A percentile compares a stretch with the other conserved stretches of the same genome.
These are phyloP conservation scores for Climacteris rufus DNA, from an alignment of 2,113 vertebrate genomes.

Conservation along the genomic window DNA sequence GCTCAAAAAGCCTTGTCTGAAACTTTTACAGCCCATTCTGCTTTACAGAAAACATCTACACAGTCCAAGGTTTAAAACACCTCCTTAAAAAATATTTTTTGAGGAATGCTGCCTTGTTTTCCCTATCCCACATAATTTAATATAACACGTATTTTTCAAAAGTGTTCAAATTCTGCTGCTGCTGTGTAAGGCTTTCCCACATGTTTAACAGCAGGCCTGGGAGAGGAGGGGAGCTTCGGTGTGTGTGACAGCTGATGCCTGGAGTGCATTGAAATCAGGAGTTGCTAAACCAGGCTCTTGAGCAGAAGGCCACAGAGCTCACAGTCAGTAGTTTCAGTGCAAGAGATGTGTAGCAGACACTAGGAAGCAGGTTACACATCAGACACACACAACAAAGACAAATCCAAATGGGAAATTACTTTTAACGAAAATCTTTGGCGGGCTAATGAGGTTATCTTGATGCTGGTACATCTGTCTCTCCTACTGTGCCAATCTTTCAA, in stretches of 20 bases:
- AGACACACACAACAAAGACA: not conserved
- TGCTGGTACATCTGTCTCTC: not conserved
- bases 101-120: not conserved
- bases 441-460: not conserved
- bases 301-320: not conserved
- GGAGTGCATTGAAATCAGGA: not conserved
- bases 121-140: not conserved
- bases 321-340: not conserved
- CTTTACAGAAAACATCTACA: not conserved
- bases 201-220: not conserved
- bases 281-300: not conserved
- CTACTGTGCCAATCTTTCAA: not conserved
- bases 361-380: not conserved
- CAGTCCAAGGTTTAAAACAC: not conserved
- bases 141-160: not conserved
- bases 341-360: not conserved
- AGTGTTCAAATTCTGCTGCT: not conserved
- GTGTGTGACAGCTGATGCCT: not conserved
- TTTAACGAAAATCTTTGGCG: not conserved
- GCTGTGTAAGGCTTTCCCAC: not conserved
- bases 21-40: not conserved
- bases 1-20: not conserved
- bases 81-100: no score
- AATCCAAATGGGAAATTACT: conserved; percentile 27
- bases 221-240: not conserved